These are phyloP conservation scores for Pollenia griseotomentosa DNA, from an alignment of 2,888 invertebrate genomes.

Conservation along the genomic window DNA sequence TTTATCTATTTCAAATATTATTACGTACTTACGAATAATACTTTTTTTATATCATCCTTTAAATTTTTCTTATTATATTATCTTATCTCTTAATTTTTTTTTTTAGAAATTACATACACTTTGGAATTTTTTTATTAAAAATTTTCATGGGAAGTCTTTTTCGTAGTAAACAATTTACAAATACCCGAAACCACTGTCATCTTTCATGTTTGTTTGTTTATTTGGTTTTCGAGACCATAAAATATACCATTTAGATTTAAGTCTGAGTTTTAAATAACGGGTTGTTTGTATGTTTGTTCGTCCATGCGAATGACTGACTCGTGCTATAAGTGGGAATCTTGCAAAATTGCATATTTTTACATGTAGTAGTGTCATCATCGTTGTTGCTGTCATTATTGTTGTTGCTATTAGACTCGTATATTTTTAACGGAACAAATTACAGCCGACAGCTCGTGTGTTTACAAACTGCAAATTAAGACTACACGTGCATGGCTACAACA, in stretches of 20 bases:
- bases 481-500: slow-evolving; percentile 59
- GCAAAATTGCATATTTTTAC: neutral
- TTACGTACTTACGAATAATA: neutral
- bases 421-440: slow-evolving; percentile 28
- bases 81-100: slow-evolving; percentile 14
- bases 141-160: slow-evolving; percentile 42
- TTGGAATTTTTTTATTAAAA: slow-evolving; percentile 11
- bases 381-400: slow-evolving; percentile 13
- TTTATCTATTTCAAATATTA: slow-evolving; percentile 47
- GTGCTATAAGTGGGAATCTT: slow-evolving; percentile 45
- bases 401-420: slow-evolving; percentile 32
- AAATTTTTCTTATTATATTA: slow-evolving; percentile 17
- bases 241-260: too few species aligned
- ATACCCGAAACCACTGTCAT: slow-evolving; percentile 19
- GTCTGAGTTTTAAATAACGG: neutral
- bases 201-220: slow-evolving; percentile 8
- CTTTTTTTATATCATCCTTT: slow-evolving; percentile 16
- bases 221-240: neutral
- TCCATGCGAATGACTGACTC: slow-evolving; percentile 61
- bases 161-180: slow-evolving; percentile 11
- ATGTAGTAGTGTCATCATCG: neutral
- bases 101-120: slow-evolving; percentile 29
- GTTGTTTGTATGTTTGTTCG: neutral
- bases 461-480: slow-evolving; percentile 52
- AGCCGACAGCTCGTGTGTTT: slow-evolving; percentile 26